phyloP scores from a whole-genome alignment of 2,888 invertebrate genomes.

The Lasioglossum malachurum region DNA sequence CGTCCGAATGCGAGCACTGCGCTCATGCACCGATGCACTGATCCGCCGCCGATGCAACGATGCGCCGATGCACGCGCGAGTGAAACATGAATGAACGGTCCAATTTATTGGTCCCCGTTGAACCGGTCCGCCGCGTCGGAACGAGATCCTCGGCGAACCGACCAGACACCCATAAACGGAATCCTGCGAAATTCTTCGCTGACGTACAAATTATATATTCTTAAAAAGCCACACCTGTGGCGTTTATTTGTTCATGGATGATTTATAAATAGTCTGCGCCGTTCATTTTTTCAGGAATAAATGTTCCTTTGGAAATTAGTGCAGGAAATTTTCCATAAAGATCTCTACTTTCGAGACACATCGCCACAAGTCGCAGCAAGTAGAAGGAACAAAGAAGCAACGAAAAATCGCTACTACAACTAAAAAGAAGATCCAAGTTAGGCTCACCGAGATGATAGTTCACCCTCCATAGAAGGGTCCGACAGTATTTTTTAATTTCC shows the following conservation, averaged over 20 bases:
- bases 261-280: background rate
- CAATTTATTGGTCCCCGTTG: constrained; percentile 63
- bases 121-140: constrained; percentile 56
- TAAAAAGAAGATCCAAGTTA: background rate
- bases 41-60: background rate
- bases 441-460: background rate
- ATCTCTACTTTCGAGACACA: too few relatives aligned
- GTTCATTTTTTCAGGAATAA: too few relatives aligned
- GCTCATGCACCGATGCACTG: background rate
- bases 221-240: background rate
- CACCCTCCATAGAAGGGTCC: background rate
- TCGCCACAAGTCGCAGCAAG: too few relatives aligned
- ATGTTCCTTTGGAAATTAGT: too few relatives aligned
- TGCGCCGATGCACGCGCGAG: constrained; percentile 6
- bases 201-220: background rate
- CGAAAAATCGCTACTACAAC: background rate
- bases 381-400: background rate
- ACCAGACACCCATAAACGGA: background rate
- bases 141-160: constrained; percentile 29
- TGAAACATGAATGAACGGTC: constrained; percentile 59
- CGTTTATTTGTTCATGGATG: background rate
- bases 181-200: background rate
- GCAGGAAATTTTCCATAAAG: too few relatives aligned
- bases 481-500: background rate
- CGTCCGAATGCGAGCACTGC: constrained; percentile 33